Conservation (phyloP, 2,113 vertebrate genomes). For the Pseudopodoces humilis region DNA sequence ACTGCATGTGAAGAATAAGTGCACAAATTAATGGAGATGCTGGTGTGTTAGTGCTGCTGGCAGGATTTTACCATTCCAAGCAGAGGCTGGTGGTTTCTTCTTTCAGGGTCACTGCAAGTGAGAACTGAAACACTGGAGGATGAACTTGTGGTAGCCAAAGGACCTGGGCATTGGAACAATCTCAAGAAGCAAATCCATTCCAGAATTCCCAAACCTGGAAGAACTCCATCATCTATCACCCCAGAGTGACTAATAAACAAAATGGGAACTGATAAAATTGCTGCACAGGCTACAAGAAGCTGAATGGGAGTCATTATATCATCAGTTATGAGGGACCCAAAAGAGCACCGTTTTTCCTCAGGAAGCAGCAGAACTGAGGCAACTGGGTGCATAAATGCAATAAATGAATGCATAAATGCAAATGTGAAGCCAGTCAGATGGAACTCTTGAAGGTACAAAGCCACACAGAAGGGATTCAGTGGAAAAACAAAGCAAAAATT, state of each 20-base stretch:
- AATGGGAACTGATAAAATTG: background rate
- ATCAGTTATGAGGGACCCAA: background rate
- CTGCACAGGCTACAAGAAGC: background rate
- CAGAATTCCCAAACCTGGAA: background rate
- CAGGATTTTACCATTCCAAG: slow-evolving; percentile 7
- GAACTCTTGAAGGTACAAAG: background rate
- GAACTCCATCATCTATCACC: background rate
- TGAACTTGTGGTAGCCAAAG: background rate
- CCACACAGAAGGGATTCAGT: background rate
- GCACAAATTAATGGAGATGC: background rate
- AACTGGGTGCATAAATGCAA: background rate
- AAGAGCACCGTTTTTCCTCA: background rate
- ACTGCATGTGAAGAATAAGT: background rate
- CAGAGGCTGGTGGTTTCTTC: background rate
- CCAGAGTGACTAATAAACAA: background rate
- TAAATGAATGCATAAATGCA: background rate
- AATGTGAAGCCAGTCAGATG: background rate
- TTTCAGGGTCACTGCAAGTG: background rate
- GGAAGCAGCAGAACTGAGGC: background rate
- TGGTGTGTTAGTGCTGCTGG: background rate
- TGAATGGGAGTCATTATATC: background rate
- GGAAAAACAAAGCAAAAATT: background rate
- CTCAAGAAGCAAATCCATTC: background rate
- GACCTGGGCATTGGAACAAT: background rate
- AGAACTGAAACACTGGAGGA: background rate